These are phyloP conservation scores for Sepiola atlantica DNA, from an alignment of 2,888 invertebrate genomes.

Conservation along the genomic window DNA sequence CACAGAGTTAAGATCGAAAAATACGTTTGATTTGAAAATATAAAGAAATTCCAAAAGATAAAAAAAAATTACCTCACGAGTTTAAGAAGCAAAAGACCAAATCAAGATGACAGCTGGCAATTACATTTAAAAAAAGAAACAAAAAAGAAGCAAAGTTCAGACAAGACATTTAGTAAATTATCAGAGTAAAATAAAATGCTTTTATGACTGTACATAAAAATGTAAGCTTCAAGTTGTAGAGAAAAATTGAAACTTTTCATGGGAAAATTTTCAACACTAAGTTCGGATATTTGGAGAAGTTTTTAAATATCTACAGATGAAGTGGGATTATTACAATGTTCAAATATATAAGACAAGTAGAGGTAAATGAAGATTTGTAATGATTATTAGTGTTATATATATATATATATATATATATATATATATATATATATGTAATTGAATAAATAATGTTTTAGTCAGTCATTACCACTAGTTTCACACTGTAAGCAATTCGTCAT, in stretches of 20 bases:
- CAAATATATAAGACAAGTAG: background rate
- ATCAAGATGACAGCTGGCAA: background rate
- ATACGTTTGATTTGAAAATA: background rate
- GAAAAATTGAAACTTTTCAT: background rate
- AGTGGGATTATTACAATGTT: background rate
- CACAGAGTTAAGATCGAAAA: background rate
- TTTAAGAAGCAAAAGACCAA: background rate
- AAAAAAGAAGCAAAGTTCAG: background rate
- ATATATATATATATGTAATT: too few species aligned
- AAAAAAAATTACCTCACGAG: background rate
- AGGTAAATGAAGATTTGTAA: background rate
- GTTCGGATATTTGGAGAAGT: background rate
- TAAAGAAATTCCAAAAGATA: background rate
- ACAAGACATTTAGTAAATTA: background rate
- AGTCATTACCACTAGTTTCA: background rate
- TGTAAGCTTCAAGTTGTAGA: background rate
- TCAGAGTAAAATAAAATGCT: background rate
- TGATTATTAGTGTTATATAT: too few species aligned
- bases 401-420: too few species aligned
- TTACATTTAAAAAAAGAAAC: background rate
- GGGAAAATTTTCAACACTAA: background rate
- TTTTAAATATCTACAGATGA: background rate
- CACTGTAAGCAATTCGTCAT: too few species aligned
- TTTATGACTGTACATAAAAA: background rate
- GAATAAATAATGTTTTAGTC: background rate